These are phyloP conservation scores for Drosophila leonis DNA, from an alignment of 2,888 invertebrate species.

Conservation along the genomic window DNA sequence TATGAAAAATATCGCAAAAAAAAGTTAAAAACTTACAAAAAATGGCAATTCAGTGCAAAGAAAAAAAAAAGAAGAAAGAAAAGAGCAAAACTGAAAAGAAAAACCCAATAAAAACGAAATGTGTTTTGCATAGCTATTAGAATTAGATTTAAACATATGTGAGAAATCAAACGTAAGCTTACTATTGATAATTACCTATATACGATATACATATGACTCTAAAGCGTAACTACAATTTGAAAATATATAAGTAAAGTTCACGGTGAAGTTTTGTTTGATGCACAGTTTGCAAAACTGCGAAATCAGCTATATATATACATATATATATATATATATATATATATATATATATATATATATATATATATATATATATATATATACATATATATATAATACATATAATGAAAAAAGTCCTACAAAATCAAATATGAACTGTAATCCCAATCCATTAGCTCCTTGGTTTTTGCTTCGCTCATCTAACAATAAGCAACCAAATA, in stretches of 20 bases:
- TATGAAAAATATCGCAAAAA: slow-evolving; percentile 23
- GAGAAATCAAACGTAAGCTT: slow-evolving; percentile 79
- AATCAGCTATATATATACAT: slow-evolving; percentile 13
- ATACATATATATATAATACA: neutral
- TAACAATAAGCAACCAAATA: slow-evolving; percentile 47
- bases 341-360: slow-evolving; percentile 3
- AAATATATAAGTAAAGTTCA: slow-evolving; percentile 30
- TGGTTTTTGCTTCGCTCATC: slow-evolving; percentile 55
- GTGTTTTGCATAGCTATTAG: slow-evolving; percentile 76
- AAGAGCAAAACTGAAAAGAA: slow-evolving; percentile 14
- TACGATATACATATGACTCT: slow-evolving; percentile 67
- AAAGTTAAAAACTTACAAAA: slow-evolving; percentile 71
- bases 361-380: neutral
- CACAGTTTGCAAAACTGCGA: slow-evolving; percentile 65
- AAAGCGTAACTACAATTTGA: slow-evolving; percentile 52
- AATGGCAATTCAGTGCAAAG: slow-evolving; percentile 50
- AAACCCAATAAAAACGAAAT: slow-evolving; percentile 60
- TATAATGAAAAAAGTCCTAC: slow-evolving; percentile 7
- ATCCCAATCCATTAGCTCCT: slow-evolving; percentile 47
- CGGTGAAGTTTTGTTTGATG: slow-evolving; percentile 42
- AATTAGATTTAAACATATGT: slow-evolving; percentile 67
- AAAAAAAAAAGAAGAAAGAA: slow-evolving; percentile 38
- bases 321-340: neutral
- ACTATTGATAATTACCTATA: slow-evolving; percentile 76
- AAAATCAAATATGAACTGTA: slow-evolving; percentile 25